Base-by-base conservation (phyloP, 2,888 invertebrate genomes). In the Microctonus hyperodae region DNA sequence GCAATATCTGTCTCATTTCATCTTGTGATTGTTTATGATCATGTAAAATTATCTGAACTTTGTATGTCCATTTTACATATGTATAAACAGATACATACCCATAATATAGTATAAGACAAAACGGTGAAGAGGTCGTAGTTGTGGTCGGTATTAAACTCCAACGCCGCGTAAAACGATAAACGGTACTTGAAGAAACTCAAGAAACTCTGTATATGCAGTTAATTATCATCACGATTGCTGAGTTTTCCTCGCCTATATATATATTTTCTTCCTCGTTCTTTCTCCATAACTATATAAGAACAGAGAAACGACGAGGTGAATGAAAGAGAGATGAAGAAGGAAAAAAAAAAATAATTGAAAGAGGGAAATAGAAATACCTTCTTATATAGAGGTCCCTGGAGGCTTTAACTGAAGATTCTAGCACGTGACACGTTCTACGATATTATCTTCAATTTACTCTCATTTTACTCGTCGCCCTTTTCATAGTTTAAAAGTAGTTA, bases 401-500 rank as follows among this genome's bases (percentile, higher is more conserved):
- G 55, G 55, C 33, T 16, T 33, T 55, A 28, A 51, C 25, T 51
- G 31, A 44, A 44, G 44, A 44, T 44, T 44, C 51, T 51, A 16
- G 51, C 64, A 65, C 64, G 58, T 65, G 64, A 65, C 44, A 44
- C 64, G 22, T 51, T 65, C 64, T 20, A 37, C 64, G 64, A 37
- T 65, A 65, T 65, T 48, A 64, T 57, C 64, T 57, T 50, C 56
- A 64, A 64, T 64, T 55, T 55, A 28, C 55, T 28, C 55, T 28
- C 31, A 25, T 31, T 28, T 33, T 55, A 28, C 31, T 33, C 55
- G 33, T 61, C 35, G 31, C 48, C 22, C 48, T 61, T 28, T 28
- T 44, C 28, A 53, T 22, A 53, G 53, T 53, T 25, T 28, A 23
- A 53, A 28, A n/a, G 53, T 23, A 25, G 28, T 13, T 33, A n/a